Base-by-base conservation (phyloP, 1,140 invertebrate species). In the Drosophila suzukii region DNA sequence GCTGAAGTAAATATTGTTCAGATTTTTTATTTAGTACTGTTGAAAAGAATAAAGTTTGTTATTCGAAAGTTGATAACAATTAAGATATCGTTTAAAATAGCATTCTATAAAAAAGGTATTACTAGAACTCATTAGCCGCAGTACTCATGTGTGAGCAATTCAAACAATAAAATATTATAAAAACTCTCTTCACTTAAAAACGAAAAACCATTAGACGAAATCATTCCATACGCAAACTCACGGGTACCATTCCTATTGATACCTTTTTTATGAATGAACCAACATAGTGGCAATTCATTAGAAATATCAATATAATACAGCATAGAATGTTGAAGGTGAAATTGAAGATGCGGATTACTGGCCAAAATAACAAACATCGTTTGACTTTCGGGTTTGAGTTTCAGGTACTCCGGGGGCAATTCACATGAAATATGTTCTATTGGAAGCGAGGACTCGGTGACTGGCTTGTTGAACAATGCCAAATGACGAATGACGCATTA, bases 401-500 rank as follows among this genome's bases (percentile, higher is more conserved):
- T 46, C 38, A 66, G 55, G 68, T 62, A 61, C 63, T 57, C 55
- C 55, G 63, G 32, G 13, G 41, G 68, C 61, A 32, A 61, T 84
- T 85, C 62, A 58, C 55, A 44, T 81, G 77, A 85, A 84, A 81
- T 58, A 51, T 58, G 54, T 59, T 75, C 62, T 55, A 41, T 60
- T n/a, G 43, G 77, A 20, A 46, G 17, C 41, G 51, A 76, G 56
- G 39, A 88, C 61, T 65, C 43, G 27, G n/a, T 15, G 27, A 57
- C 54, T 38, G 32, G 71, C 47, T 44, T 58, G 70, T 70, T 68
- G 60, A 85, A 85, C 82, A 89, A 89, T 76, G 63, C 61, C 76
- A 41, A 84, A 89, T 88, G 84, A 88, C 84, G 84, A 88, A 88
- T 88, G 84, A 88, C 84, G 58, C 63, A 78, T 75, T 72, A 61